Evolutionary conservation across 2,113 vertebrate species (phyloP).

Genomic region (Centropristis striata): DNA sequence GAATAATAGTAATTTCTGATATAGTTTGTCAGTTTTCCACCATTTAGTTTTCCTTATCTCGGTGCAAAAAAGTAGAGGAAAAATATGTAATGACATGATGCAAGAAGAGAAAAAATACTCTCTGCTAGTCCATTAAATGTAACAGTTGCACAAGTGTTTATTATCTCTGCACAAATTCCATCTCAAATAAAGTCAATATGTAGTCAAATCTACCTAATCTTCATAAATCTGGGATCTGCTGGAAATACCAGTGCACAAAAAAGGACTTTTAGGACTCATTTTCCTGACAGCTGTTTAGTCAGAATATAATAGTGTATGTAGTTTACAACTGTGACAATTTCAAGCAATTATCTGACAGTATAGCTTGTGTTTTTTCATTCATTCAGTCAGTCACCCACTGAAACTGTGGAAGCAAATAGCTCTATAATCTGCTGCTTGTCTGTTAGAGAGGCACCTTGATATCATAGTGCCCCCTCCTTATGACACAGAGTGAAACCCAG

Average conservation of each 20-base stretch:
- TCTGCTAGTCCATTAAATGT: neutral
- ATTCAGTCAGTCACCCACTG: too few relatives aligned
- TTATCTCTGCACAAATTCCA: neutral
- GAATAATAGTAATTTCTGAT: neutral
- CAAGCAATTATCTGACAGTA: neutral
- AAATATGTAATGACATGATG: neutral
- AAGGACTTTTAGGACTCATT: neutral
- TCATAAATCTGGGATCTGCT: neutral
- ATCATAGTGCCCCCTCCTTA: neutral
- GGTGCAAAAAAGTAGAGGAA: too few relatives aligned
- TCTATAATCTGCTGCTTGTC: neutral
- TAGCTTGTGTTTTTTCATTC: too few relatives aligned
- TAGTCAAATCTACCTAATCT: neutral
- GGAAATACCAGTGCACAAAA: neutral
- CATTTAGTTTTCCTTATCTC: neutral
- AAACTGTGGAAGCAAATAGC: constrained; percentile 3
- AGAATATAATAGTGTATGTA: neutral
- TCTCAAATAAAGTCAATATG: neutral
- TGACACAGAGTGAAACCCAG: constrained; percentile 9
- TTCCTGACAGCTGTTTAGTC: neutral
- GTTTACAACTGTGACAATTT: neutral
- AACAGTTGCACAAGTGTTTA: neutral
- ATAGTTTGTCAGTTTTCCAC: neutral
- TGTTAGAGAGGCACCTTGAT: constrained; percentile 32
- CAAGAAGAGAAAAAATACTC: neutral